These are phyloP conservation scores for Solen grandis DNA, from an alignment of 1,140 invertebrate genomes.

Conservation along the genomic window DNA sequence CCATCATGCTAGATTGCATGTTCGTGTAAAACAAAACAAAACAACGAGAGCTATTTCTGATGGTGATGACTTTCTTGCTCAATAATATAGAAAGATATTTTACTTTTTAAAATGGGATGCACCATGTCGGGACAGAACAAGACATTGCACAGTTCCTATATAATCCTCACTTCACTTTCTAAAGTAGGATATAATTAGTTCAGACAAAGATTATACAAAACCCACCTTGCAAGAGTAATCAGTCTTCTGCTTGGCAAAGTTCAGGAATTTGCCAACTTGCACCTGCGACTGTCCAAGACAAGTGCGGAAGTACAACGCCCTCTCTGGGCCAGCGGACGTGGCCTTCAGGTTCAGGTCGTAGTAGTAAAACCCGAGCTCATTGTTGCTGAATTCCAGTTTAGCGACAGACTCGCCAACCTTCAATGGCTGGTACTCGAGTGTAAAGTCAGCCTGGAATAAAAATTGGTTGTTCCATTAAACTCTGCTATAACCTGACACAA, in stretches of 20 bases:
- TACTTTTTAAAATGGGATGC: no score
- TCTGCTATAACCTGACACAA: no score
- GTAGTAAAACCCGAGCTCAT: slow-evolving; percentile 78
- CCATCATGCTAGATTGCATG: no score
- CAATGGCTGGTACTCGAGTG: slow-evolving; percentile 80
- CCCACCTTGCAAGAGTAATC: slow-evolving; percentile 81
- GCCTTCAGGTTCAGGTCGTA: slow-evolving; percentile 80
- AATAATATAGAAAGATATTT: no score
- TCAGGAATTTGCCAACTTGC: slow-evolving; percentile 78
- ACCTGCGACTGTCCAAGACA: slow-evolving; percentile 75
- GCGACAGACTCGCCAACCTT: slow-evolving; percentile 76
- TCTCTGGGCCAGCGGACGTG: slow-evolving; percentile 76
- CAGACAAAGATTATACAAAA: no score
- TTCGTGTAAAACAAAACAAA: no score
- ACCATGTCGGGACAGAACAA: no score
- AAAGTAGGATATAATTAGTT: no score
- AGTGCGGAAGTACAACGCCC: slow-evolving; percentile 77
- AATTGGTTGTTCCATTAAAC: background rate
- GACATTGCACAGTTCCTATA: no score
- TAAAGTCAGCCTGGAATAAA: slow-evolving; percentile 75
- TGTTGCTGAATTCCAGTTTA: slow-evolving; percentile 76
- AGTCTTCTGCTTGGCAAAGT: slow-evolving; percentile 80
- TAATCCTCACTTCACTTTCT: no score
- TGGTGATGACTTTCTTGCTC: no score
- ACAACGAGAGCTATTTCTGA: no score